A percentile compares a stretch with the other conserved stretches of the same genome.
phyloP scores from a whole-genome alignment of 2,797 vertebrate genomes.

The Pristis pectinata region DNA sequence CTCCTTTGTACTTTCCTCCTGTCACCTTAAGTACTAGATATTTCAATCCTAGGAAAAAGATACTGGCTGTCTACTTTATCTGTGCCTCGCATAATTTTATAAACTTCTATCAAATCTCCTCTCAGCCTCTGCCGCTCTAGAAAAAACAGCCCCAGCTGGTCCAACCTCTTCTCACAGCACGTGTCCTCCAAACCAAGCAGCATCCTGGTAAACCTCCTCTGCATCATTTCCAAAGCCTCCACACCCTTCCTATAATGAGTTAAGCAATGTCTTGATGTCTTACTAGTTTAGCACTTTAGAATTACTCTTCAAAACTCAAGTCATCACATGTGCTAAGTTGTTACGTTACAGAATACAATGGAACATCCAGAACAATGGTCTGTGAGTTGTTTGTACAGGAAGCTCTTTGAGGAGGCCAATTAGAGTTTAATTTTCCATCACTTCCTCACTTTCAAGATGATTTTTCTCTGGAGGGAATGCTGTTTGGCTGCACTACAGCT shows the following conservation, averaged over 20 bases:
- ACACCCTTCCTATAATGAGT: neutral
- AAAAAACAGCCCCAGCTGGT: no score
- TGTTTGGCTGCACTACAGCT: neutral
- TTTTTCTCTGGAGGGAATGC: constrained; percentile 14
- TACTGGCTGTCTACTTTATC: no score
- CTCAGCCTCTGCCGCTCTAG: no score
- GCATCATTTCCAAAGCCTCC: no score
- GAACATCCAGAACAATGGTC: neutral
- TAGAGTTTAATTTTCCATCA: neutral
- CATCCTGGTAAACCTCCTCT: no score
- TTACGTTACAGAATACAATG: neutral
- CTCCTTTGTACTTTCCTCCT: no score
- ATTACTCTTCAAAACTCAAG: neutral
- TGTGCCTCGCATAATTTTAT: no score
- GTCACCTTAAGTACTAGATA: no score
- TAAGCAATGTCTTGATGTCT: neutral
- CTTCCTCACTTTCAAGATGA: neutral
- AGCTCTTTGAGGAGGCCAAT: neutral
- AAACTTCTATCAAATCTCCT: no score
- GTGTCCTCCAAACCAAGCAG: no score
- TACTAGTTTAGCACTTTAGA: neutral
- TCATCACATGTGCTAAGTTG: neutral
- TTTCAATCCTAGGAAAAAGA: no score
- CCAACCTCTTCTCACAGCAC: no score
- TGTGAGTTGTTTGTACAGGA: neutral